phyloP scores from a whole-genome alignment of 2,888 invertebrate species.

The Drosophila cognata region DNA sequence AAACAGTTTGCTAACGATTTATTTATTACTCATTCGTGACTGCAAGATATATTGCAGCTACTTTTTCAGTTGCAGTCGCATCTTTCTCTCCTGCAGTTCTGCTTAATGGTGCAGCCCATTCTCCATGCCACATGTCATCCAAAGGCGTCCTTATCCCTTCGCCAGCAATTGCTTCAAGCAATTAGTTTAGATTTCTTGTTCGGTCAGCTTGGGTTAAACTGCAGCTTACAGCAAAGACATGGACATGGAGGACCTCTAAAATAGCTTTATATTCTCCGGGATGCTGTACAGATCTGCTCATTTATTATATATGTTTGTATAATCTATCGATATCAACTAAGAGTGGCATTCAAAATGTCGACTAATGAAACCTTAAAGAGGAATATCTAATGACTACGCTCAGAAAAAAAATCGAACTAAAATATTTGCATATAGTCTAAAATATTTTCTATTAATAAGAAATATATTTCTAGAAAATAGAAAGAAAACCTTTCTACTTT shows the following conservation, averaged over 20 bases:
- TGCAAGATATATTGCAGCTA: slow-evolving; percentile 66
- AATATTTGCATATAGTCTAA: not conserved
- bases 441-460: not conserved
- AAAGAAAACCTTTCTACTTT: not conserved
- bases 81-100: slow-evolving; percentile 2
- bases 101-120: slow-evolving; percentile 61
- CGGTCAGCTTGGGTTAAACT: not conserved
- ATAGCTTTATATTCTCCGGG: not conserved
- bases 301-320: not conserved
- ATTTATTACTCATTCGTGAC: slow-evolving; percentile 53
- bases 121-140: slow-evolving; percentile 41
- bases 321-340: not conserved
- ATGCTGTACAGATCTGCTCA: not conserved
- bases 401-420: not conserved
- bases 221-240: not conserved
- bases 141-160: slow-evolving; percentile 21
- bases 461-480: not conserved
- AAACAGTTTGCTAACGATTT: slow-evolving; percentile 79
- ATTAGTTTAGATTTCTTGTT: slow-evolving; percentile 53
- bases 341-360: not conserved
- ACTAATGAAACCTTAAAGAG: not conserved
- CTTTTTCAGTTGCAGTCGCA: slow-evolving; percentile 60
- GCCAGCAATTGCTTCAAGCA: slow-evolving; percentile 56
- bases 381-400: not conserved
- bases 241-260: not conserved